Evolutionary conservation across 2,113 vertebrate genomes (phyloP), one percentile per base, ranked within the genome.

Genomic region (Xiphophorus hellerii): DNA sequence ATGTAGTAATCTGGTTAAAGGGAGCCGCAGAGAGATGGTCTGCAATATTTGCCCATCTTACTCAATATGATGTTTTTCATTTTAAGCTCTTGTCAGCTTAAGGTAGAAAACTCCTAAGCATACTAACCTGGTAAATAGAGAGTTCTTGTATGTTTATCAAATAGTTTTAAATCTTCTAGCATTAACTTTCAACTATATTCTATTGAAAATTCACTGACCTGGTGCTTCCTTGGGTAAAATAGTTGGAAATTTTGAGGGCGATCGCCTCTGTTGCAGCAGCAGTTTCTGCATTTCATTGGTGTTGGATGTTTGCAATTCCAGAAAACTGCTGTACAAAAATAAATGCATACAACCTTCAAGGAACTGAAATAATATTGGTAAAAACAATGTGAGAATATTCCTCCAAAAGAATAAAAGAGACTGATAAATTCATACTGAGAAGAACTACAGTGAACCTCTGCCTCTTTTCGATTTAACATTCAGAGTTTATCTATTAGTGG

Each of bases 1-100:
- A 92, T 89, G 89, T 74, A 88, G 91, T 89, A 91, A 93, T 92
- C 90, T 89, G 82, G 82, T 88, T 54, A 76, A 82, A 86, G 63
- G 28, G 87, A 92, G 89, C 82, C 81, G 4, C 44, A 67, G 76
- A 86, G 82, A 84, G 88, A 90, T 81, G 44, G 77, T 71, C 68
- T 66, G 73, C 66, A 88, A 87, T 78, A 71, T 90, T 89, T 77
- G 80, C 84, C 79, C 71, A 82, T 89, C 86, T 89, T 91, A 90
- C 92, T 93, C 83, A 90, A 82, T 85, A 58, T 90, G 77, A 72
- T 30, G 30, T 83, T 79, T 86, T 86, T 87, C 74, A 88, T 80
- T 82, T 69, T 80, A 87, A 86, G 35, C 82, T 77, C 84, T 78
- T 84, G 91, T 93, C 89, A 91, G 81, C 90, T 76, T 73, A 31